These are phyloP conservation scores for Haliclona indistincta DNA, from an alignment of 37 sponge, comb jelly and placozoan genomes.

Conservation along the genomic window DNA sequence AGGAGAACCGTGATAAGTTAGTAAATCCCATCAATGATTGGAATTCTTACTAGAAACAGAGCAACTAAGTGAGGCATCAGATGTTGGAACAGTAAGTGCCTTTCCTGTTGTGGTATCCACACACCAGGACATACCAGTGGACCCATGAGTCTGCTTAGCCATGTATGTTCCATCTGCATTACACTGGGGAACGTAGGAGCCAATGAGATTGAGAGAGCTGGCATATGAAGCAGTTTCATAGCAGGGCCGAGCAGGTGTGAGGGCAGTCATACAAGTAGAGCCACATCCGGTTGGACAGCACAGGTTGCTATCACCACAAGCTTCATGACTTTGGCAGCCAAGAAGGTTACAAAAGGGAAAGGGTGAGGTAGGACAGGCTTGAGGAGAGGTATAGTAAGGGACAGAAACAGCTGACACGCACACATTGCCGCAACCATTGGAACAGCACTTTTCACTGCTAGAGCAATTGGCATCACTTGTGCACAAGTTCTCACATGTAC, in stretches of 20 bases:
- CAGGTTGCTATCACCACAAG: slow-evolving; percentile 4
- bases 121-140: slow-evolving; percentile 77
- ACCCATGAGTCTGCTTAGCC: slow-evolving; percentile 41
- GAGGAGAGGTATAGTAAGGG: slow-evolving; percentile 48
- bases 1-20: not conserved
- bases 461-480: slow-evolving; percentile 31
- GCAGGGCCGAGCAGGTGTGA: not conserved
- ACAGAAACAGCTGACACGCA: slow-evolving; percentile 23
- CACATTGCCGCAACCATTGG: slow-evolving; percentile 60
- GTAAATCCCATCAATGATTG: not conserved
- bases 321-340: not conserved
- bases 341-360: not conserved
- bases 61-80: not conserved
- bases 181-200: slow-evolving; percentile 52
- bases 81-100: too few species aligned
- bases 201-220: not conserved
- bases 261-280: not conserved
- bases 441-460: slow-evolving; percentile 30
- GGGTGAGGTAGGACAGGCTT: not conserved
- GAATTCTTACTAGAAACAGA: not conserved
- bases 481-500: slow-evolving; percentile 45
- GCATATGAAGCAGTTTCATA: not conserved
- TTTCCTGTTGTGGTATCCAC: slow-evolving; percentile 44
- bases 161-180: slow-evolving; percentile 33
- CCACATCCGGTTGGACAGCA: slow-evolving; percentile 49